Evolutionary conservation across 2,888 invertebrate genomes (phyloP).

Genomic region (Leptopilina syphax): DNA sequence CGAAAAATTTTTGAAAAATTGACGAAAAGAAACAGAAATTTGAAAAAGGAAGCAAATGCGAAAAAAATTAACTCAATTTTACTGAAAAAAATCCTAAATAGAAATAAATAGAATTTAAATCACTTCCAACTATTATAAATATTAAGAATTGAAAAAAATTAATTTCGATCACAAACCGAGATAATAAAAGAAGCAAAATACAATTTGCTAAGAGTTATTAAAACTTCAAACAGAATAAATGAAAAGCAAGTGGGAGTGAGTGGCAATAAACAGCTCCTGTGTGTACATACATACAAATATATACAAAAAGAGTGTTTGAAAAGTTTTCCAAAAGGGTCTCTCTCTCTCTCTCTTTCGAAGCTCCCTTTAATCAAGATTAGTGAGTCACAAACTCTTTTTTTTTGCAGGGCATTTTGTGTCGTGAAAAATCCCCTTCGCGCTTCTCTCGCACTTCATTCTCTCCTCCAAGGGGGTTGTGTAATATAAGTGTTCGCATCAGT

Average conservation of each 20-base stretch:
- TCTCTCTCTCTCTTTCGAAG: neutral
- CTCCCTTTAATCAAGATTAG: conserved; percentile 36
- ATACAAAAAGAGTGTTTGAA: neutral
- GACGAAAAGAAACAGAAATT: too few relatives aligned
- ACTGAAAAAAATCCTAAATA: too few relatives aligned
- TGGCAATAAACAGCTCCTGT: too few relatives aligned
- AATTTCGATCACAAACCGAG: neutral
- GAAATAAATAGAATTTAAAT: too few relatives aligned
- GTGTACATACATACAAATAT: too few relatives aligned
- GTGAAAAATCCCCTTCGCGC: conserved; percentile 38
- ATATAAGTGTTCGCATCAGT: conserved; percentile 43
- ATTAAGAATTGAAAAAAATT: neutral
- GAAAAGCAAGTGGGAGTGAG: neutral
- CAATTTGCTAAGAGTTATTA: neutral
- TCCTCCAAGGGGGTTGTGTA: too few relatives aligned
- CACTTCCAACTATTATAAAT: too few relatives aligned
- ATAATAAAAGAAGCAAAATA: neutral
- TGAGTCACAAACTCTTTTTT: conserved; percentile 32
- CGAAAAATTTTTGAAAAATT: too few relatives aligned
- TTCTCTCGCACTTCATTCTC: neutral
- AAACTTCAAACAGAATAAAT: conserved; percentile 27
- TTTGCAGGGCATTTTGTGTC: conserved; percentile 10
- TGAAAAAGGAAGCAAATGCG: too few relatives aligned
- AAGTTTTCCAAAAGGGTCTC: conserved; percentile 20
- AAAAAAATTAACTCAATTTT: too few relatives aligned